Base-by-base conservation (phyloP, 92 coral and sea anemone species). In the Porites lobata region DNA sequence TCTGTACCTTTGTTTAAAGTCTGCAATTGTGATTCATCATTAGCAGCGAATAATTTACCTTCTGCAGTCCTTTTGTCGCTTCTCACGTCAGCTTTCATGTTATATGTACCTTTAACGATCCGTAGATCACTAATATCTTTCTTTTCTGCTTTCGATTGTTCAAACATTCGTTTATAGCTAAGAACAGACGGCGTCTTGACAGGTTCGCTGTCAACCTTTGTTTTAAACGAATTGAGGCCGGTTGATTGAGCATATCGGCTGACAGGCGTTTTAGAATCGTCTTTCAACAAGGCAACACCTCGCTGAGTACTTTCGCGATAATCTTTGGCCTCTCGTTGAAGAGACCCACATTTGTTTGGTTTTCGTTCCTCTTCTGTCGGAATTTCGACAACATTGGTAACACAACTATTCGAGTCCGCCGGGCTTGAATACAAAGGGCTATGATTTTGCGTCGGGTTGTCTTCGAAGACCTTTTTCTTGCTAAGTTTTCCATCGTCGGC, bases 151-250 rank as follows among this genome's bases (percentile, higher is more conserved):
- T 86, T 80, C 65, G 91, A 85, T 67, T 80, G 87, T 81, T 90
- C 93, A 79, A 93, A 93, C 80, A 95, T 72, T 78, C 75, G 92
- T 32, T 91, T 78, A 59, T 69, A 82, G 20, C 58, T 29, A 38
- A 85, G 71, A 61, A 87, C 96, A 19, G 98, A 95, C 1, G 98
- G 94, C 8, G 93, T 71, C 69, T 75, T 90, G 57, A 91, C 90
- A 54, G 89, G 95, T 14, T 84, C 74, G 72, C 74, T 47, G 80
- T 9, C 32, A 62, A 50, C 58, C 59, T 63, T 72, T 59, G 59
- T 43, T 67, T 73, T 54, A 8, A 18, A 32, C 18, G 5, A 20
- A 8, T 61, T 52, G 43, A 29, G 26, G 18, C 38, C 72, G 18
- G 19, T 32, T 38, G 6, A 14, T 10, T 56, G 17, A 12, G 15